Conservation (phyloP, 1,140 invertebrate species). For the Drosophila yakuba region DNA sequence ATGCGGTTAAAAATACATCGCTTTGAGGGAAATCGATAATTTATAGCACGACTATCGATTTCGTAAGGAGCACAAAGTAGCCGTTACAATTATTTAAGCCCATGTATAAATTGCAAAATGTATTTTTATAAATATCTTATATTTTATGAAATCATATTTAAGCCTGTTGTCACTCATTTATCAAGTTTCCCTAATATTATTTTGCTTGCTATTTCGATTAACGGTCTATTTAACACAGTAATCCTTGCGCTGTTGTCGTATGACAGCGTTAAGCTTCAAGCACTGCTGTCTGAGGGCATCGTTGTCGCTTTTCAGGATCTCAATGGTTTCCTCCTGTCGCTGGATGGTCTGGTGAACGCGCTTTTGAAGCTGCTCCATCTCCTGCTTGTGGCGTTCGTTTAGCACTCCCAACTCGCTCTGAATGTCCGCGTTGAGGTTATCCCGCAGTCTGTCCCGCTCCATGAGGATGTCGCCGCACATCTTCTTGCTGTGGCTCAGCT, state of each 20-base stretch:
- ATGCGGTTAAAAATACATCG: neutral
- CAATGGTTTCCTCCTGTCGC: conserved; percentile 90
- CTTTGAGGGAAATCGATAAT: neutral
- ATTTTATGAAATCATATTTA: neutral
- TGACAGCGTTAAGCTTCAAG: conserved; percentile 89
- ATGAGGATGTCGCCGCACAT: conserved; percentile 85
- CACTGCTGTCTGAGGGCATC: conserved; percentile 89
- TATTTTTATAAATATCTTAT: too few relatives aligned
- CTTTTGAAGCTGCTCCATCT: conserved; percentile 85
- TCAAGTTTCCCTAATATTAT: neutral
- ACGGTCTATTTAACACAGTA: conserved; percentile 85
- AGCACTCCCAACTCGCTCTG: conserved; percentile 85
- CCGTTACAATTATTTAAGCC: too few relatives aligned
- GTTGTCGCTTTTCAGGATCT: conserved; percentile 89
- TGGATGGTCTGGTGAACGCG: conserved; percentile 90
- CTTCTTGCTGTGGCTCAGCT: conserved; percentile 86
- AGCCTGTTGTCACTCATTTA: neutral
- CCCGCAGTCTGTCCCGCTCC: conserved; percentile 86
- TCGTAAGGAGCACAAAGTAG: too few relatives aligned
- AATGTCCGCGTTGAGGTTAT: conserved; percentile 86
- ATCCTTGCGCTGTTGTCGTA: conserved; percentile 91
- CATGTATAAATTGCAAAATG: too few relatives aligned
- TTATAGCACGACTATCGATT: neutral
- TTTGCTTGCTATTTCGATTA: neutral
- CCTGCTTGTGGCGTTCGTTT: conserved; percentile 84